These are phyloP conservation scores for Naso thynnoides DNA, from an alignment of 2,797 vertebrate species.

Conservation along the genomic window DNA sequence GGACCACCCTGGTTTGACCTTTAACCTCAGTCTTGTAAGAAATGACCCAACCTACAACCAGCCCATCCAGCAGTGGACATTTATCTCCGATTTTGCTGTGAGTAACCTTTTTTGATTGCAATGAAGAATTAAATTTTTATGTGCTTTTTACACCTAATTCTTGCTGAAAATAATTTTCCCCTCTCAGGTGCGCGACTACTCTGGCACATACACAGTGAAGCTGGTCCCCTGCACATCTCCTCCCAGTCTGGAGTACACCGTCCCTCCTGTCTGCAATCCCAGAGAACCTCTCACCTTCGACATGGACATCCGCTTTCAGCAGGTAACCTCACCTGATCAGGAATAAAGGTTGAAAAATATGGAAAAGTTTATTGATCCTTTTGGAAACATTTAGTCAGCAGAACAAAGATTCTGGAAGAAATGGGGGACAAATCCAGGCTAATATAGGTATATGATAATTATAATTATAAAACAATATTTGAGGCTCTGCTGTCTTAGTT, in stretches of 20 bases:
- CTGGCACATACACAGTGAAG: conserved; percentile 92
- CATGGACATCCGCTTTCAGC: conserved; percentile 96
- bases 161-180: neutral
- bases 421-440: neutral
- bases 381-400: neutral
- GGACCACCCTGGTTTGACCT: conserved; percentile 92
- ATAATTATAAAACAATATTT: neutral
- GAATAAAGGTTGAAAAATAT: neutral
- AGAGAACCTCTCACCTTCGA: conserved; percentile 92
- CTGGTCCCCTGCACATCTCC: conserved; percentile 90
- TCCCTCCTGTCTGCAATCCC: conserved; percentile 91
- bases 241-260: conserved; percentile 86
- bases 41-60: conserved; percentile 93
- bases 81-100: conserved; percentile 94
- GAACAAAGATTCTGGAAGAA: neutral
- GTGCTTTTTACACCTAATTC: neutral
- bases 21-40: conserved; percentile 91
- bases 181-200: conserved; percentile 94
- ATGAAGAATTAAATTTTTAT: neutral
- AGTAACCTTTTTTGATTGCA: conserved; percentile 60
- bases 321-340: conserved; percentile 80
- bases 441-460: neutral
- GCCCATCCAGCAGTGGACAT: conserved; percentile 95
- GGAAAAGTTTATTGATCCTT: neutral
- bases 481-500: neutral